Evolutionary conservation across 1,140 invertebrate species (phyloP).

Genomic region (Coenobita brevimanus): DNA sequence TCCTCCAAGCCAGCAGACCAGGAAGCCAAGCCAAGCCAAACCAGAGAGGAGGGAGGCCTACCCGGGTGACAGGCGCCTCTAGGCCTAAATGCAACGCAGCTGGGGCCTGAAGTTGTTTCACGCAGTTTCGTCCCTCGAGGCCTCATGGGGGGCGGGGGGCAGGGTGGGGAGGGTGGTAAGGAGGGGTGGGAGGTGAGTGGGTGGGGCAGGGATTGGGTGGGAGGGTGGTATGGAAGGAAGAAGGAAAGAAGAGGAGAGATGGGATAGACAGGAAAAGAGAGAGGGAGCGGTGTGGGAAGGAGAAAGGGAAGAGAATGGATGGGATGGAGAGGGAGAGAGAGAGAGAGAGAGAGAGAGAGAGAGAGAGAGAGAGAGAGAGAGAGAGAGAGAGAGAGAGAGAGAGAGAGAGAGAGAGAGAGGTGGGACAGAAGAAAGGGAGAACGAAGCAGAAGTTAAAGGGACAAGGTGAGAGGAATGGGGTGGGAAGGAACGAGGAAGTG

Average conservation of each 20-base stretch:
- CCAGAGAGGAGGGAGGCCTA: no score
- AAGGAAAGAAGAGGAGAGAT: neutral
- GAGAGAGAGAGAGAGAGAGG: slow-evolving; percentile 45
- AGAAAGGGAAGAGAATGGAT: neutral
- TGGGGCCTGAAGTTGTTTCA: no score
- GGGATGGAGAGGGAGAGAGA: neutral
- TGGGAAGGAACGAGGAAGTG: no score
- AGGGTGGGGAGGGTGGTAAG: neutral
- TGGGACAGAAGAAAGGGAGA: neutral
- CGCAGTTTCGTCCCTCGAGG: no score
- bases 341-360: slow-evolving; percentile 12
- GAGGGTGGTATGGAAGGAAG: neutral
- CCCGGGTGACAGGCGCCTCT: no score
- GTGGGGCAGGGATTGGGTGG: slow-evolving; percentile 1
- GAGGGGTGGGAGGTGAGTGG: neutral
- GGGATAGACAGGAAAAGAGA: neutral
- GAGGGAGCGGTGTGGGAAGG: neutral
- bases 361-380: slow-evolving; percentile 33
- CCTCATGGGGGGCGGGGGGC: no score
- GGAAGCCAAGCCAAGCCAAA: no score
- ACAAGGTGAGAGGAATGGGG: neutral
- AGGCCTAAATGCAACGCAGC: no score
- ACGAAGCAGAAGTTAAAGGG: neutral
- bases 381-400: slow-evolving; percentile 48
- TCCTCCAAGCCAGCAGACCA: no score